Evolutionary conservation across 2,888 invertebrate species (phyloP), one percentile per base, ranked within the genome.

Genomic region (Monoplex corrugatus): DNA sequence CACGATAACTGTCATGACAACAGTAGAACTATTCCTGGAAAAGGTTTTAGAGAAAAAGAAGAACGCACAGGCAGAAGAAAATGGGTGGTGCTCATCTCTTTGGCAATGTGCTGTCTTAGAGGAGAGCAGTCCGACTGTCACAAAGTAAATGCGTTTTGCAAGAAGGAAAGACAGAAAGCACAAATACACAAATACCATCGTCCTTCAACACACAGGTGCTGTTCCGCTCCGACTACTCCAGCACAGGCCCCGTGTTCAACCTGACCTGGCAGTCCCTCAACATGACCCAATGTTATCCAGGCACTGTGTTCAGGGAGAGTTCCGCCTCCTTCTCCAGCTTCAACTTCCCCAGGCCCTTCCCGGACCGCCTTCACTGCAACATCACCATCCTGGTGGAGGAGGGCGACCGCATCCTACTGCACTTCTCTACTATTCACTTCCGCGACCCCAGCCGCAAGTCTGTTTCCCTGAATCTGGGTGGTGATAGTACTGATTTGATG

Each of bases 341-440:
- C 0, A 97, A 96, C 94, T 97, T 97, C 94, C 98, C 98, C 0
- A 97, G 97, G 44, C 96, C 97, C 91, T 98, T 98, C 95, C 97
- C 97, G 94, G 97, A 97, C 94, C 97, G 97, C 93, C 95, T 98
- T 92, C 97, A 98, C 96, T 97, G 97, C 95, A 97, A 97, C 96
- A 97, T 97, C 78, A 97, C 97, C 91, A 97, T 98, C 78, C 95
- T 96, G n/a, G 97, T 97, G 6, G 97, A 97, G 6, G 97, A 98
- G 0, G 97, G 97, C 92, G 97, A 97, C 0, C 96, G 98, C 87
- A 96, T 98, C 6, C 97, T 91, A 87, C 72, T 89, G 90, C 91
- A 91, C 63, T 88, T 88, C 72, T 38, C 50, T 13, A 16, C 57
- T 40, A 43, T 88, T 43, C 32, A 5, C 19, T 88, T 88, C 83